phyloP scores from a whole-genome alignment of 1,140 invertebrate species.

The Megathymus violae region DNA sequence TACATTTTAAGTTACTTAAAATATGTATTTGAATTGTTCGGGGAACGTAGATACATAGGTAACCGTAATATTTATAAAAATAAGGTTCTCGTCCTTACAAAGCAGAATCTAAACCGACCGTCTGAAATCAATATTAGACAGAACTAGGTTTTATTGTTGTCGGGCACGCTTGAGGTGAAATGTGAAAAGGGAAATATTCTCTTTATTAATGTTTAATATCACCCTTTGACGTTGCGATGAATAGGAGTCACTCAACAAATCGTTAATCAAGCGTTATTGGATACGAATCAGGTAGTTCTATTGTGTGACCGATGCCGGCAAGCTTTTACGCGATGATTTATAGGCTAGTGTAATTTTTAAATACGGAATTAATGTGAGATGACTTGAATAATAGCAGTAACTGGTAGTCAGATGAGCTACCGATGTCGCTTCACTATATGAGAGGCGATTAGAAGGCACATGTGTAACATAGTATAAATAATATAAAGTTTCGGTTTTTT shows the following conservation, averaged over 20 bases:
- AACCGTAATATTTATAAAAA: no score
- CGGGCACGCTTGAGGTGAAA: constrained; percentile 57
- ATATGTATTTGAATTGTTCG: no score
- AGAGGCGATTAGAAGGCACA: no score
- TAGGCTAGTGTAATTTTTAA: constrained; percentile 70
- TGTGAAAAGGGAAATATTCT: constrained; percentile 70
- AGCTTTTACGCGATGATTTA: constrained; percentile 71
- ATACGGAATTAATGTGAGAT: constrained; percentile 61
- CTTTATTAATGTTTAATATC: constrained; percentile 78
- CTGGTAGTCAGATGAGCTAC: constrained; percentile 49
- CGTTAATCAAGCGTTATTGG: constrained; percentile 81
- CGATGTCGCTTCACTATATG: constrained; percentile 35
- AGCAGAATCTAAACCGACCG: no score
- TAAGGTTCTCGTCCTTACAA: constrained; percentile 12
- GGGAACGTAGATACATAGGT: no score
- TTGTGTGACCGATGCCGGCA: constrained; percentile 70
- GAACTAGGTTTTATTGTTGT: constrained; percentile 42
- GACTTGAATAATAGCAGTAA: constrained; percentile 49
- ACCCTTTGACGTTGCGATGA: constrained; percentile 75
- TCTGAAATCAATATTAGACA: constrained; percentile 42
- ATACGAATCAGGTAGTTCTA: constrained; percentile 76
- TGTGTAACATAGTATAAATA: no score
- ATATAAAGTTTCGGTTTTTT: no score
- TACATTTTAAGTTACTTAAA: no score
- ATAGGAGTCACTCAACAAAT: constrained; percentile 80